Evolutionary conservation across 2,113 vertebrate genomes (phyloP), one percentile per base, ranked within the genome.

Genomic region (Catharus minimus): DNA sequence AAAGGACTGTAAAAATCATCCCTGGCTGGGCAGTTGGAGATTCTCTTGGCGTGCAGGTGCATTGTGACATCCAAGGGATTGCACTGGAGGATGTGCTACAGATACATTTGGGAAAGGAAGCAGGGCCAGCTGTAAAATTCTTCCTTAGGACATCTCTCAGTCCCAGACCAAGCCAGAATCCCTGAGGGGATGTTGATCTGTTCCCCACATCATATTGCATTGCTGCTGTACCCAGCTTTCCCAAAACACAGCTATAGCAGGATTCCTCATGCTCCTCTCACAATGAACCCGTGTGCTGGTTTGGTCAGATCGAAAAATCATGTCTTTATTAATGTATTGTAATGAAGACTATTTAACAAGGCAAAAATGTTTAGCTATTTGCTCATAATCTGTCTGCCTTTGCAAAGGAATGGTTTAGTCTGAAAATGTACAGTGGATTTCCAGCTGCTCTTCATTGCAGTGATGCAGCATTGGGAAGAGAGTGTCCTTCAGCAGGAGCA

Each of bases 31-130:
- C 52, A 88, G 60, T 53, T 86, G 43, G 19, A 50, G 58, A 80
- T 80, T 88, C 23, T 91, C 56, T 86, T 95, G 92, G 89, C 85
- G 64, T 52, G 26, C 0, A 4, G 36, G 58, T 68, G 11, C 39
- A 17, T 46, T 3, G 1, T 84, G 74, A 89, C 41, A 50, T 94
- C 84, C 89, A 91, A 89, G 66, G 61, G 73, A 78, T 71, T 89
- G 77, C 41, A 38, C 28, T 76, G 78, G 84, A 76, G 73, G 66
- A 73, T 89, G 71, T 82, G 58, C 66, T 92, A 41, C 49, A 56
- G 74, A 72, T 61, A 79, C 44, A 64, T 82, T 84, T 89, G 69
- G 57, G 68, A 86, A 78, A 94, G 58, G 81, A 95, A 93, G 38
- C 3, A 9, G 75, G 49, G 47, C 67, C 88, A 96, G 82, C 60